Conservation (phyloP, 2,888 invertebrate genomes). For the Dasysyrphus tricinctus region DNA sequence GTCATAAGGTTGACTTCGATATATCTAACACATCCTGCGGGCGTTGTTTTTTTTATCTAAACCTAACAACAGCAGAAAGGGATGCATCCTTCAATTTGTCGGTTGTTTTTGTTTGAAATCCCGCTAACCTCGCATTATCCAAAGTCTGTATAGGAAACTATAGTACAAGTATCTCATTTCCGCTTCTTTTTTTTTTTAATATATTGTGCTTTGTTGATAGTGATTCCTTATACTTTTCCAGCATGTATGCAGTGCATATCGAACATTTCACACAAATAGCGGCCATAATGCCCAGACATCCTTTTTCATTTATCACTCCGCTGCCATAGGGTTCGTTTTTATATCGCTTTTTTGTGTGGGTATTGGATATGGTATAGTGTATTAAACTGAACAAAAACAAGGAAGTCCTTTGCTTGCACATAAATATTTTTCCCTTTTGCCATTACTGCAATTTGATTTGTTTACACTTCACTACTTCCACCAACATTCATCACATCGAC, state of each 20-base stretch:
- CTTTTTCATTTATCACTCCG: constrained; percentile 45
- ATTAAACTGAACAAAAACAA: not conserved
- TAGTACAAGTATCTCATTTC: not conserved
- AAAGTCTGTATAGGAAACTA: not conserved
- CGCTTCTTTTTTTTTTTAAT: not conserved
- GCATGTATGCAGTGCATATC: constrained; percentile 20
- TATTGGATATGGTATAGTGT: not conserved
- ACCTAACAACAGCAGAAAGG: not conserved
- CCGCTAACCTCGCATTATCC: not conserved
- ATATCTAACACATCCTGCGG: too few species aligned
- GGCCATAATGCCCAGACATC: constrained; percentile 51
- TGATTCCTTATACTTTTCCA: constrained; percentile 41
- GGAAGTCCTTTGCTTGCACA: constrained; percentile 39
- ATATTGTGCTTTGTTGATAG: constrained; percentile 7
- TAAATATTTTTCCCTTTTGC: constrained; percentile 37
- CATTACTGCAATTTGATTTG: constrained; percentile 61
- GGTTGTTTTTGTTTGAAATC: not conserved
- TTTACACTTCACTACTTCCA: constrained; percentile 35
- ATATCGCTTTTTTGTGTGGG: not conserved
- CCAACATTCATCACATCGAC: constrained; percentile 14
- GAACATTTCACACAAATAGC: constrained; percentile 32
- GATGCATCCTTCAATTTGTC: not conserved
- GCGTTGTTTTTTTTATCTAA: not conserved
- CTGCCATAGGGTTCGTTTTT: constrained; percentile 2
- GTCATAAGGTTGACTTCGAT: too few species aligned